Conservation (phyloP, 2,888 invertebrate genomes). For the Agrypnus murinus region DNA sequence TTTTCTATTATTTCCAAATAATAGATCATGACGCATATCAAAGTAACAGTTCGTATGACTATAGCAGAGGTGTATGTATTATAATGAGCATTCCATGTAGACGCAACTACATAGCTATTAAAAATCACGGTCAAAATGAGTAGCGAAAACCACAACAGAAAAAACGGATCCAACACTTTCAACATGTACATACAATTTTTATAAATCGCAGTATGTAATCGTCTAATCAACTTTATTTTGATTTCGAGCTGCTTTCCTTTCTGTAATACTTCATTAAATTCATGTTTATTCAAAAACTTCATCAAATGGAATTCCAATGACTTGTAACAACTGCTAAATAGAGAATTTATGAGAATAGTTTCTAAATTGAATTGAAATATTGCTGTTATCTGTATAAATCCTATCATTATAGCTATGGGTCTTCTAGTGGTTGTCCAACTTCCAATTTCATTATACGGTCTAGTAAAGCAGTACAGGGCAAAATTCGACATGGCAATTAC, state of each 20-base stretch:
- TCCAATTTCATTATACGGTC: slow-evolving; percentile 1
- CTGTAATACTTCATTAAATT: background rate
- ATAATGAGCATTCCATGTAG: no score
- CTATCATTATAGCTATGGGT: slow-evolving; percentile 15
- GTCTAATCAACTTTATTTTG: no score
- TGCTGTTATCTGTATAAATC: slow-evolving; percentile 13
- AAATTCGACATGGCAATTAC: background rate
- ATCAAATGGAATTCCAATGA: background rate
- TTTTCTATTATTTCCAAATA: background rate
- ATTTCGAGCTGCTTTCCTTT: background rate
- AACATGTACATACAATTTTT: background rate
- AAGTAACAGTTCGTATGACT: slow-evolving; percentile 4
- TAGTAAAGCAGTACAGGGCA: background rate
- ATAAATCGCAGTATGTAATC: background rate
- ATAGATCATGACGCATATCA: slow-evolving; percentile 3
- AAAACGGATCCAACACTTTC: background rate
- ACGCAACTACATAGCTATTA: slow-evolving; percentile 19
- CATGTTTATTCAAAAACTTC: background rate
- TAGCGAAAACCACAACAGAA: background rate
- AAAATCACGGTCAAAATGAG: slow-evolving; percentile 4
- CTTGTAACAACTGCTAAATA: background rate
- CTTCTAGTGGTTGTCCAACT: slow-evolving; percentile 22
- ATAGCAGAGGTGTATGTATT: background rate
- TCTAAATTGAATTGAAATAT: slow-evolving; percentile 15
- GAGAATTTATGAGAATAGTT: slow-evolving; percentile 1